A percentile compares a stretch with the other conserved stretches of the same genome.
phyloP scores from a whole-genome alignment of 2,888 invertebrate genomes.

The Agrilus cyanescens region DNA sequence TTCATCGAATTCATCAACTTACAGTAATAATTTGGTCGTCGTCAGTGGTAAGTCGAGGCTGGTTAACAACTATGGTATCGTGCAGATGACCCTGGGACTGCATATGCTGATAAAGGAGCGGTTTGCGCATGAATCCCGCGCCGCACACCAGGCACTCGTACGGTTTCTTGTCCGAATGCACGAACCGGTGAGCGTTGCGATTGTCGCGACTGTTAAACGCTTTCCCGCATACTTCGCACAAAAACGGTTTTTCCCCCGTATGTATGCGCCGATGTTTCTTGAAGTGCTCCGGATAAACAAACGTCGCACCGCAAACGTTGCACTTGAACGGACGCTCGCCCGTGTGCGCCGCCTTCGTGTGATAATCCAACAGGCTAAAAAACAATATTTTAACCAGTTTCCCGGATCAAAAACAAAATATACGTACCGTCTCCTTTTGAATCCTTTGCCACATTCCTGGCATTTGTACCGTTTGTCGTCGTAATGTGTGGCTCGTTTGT shows the following conservation, averaged over 20 bases:
- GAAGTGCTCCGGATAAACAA: conserved; percentile 73
- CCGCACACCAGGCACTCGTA: conserved; percentile 75
- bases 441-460: conserved; percentile 57
- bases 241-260: conserved; percentile 62
- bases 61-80: conserved; percentile 73
- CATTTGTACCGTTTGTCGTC: conserved; percentile 66
- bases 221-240: conserved; percentile 70
- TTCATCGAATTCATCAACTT: conserved; percentile 3
- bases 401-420: not conserved
- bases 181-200: conserved; percentile 71
- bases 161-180: conserved; percentile 77
- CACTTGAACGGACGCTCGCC: conserved; percentile 69
- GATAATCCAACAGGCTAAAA: conserved; percentile 60
- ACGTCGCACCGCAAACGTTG: conserved; percentile 59
- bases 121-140: conserved; percentile 74
- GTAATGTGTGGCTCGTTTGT: conserved; percentile 66
- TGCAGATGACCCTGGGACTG: conserved; percentile 60
- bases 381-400: not conserved
- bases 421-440: conserved; percentile 49
- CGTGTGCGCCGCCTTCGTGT: conserved; percentile 69
- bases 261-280: conserved; percentile 71
- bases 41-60: conserved; percentile 56
- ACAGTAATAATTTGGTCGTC: conserved; percentile 39
- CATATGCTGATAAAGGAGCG: conserved; percentile 66
- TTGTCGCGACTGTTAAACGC: conserved; percentile 76